phyloP scores from a whole-genome alignment of 2,797 vertebrate genomes.

The Enteromius thamalakanensis region DNA sequence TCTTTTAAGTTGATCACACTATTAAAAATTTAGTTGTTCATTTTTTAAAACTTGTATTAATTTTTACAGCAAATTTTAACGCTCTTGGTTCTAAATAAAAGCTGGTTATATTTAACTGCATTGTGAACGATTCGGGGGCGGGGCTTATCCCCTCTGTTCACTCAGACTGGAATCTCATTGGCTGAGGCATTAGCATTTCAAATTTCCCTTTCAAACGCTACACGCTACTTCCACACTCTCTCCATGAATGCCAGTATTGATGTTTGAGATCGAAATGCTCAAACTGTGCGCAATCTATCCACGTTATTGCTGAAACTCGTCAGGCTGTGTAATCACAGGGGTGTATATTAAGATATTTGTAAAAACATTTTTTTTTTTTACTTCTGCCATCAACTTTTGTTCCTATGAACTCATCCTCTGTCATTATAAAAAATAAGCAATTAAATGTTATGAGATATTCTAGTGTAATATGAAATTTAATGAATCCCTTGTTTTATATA shows the following conservation, averaged over 20 bases:
- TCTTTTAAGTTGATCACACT: slow-evolving; percentile 67
- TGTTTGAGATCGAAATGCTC: slow-evolving; percentile 62
- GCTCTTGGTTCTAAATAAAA: slow-evolving; percentile 59
- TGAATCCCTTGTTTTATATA: slow-evolving; percentile 73
- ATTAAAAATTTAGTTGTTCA: slow-evolving; percentile 26
- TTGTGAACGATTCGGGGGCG: slow-evolving; percentile 43
- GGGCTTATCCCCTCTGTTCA: slow-evolving; percentile 55
- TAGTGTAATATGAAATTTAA: slow-evolving; percentile 67
- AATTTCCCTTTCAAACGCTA: slow-evolving; percentile 13
- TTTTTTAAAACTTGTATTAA: slow-evolving; percentile 64
- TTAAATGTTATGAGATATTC: slow-evolving; percentile 70
- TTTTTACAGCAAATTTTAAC: slow-evolving; percentile 57
- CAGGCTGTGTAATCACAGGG: slow-evolving; percentile 68
- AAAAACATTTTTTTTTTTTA: slow-evolving; percentile 71
- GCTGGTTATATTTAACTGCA: slow-evolving; percentile 64
- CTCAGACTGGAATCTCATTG: slow-evolving; percentile 70
- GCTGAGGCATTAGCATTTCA: slow-evolving; percentile 55
- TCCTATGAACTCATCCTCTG: slow-evolving; percentile 66
- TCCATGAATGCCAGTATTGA: slow-evolving; percentile 66
- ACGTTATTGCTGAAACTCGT: slow-evolving; percentile 69
- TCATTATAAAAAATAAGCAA: slow-evolving; percentile 70
- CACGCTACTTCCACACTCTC: slow-evolving; percentile 28
- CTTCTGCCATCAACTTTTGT: slow-evolving; percentile 67
- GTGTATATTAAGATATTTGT: slow-evolving; percentile 83
- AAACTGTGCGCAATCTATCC: slow-evolving; percentile 56